Evolutionary conservation across 2,888 invertebrate species (phyloP).

Genomic region (Cremastobaeus sp.): DNA sequence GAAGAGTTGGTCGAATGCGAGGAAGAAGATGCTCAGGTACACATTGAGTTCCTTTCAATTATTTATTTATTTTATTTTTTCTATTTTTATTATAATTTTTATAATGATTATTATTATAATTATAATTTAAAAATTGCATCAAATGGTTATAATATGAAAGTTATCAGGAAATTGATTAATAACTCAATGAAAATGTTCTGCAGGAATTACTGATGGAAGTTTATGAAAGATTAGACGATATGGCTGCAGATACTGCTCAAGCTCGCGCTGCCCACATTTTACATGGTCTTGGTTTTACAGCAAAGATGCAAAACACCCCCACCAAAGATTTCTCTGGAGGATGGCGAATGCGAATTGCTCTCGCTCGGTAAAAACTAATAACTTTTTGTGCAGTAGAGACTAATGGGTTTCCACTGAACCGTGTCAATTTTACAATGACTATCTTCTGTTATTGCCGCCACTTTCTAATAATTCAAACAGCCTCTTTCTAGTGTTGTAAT

Average conservation of each 20-base stretch:
- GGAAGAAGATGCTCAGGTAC: conserved; percentile 84
- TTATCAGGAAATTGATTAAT: too few species aligned
- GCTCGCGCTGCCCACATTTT: conserved; percentile 96
- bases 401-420: too few species aligned
- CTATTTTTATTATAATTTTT: neutral
- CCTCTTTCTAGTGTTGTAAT: too few species aligned
- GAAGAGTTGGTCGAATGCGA: conserved; percentile 92
- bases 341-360: conserved; percentile 99
- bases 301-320: conserved; percentile 90
- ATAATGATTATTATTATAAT: neutral
- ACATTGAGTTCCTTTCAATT: neutral
- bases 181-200: conserved; percentile 26
- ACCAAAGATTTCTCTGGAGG: conserved; percentile 94
- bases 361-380: conserved; percentile 88
- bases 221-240: conserved; percentile 97
- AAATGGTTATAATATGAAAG: too few species aligned
- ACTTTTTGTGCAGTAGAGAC: too few species aligned
- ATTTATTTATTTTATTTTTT: neutral
- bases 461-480: too few species aligned
- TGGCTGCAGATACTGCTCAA: conserved; percentile 97
- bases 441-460: too few species aligned
- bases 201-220: conserved; percentile 97
- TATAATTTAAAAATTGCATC: too few species aligned
- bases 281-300: conserved; percentile 96
- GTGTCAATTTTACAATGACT: too few species aligned